Evolutionary conservation across 2,797 vertebrate genomes (phyloP), one percentile per base, ranked within the genome.

Genomic region (Lophius americanus): DNA sequence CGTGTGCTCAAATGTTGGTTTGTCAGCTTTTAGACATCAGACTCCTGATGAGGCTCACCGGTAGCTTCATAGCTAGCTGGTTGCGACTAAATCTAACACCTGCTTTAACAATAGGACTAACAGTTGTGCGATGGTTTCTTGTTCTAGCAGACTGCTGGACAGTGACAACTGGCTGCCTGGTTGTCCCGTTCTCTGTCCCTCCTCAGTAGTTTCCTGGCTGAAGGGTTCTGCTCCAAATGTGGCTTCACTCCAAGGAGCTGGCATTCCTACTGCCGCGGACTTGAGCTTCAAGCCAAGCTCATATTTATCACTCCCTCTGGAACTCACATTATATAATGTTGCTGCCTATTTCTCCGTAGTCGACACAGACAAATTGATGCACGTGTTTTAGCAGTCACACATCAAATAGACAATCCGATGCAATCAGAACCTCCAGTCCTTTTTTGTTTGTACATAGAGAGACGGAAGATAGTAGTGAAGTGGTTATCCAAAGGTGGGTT

Each of bases 271-370:
- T 51, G 62, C 66, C 58, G 32, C 43, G 12, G 60, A 68, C 60
- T 42, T 49, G 47, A 83, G 72, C 76, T 65, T 9, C 64, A 36
- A 72, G 79, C 68, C 68, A 12, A 69, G 68, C 85, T 78, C 86
- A 62, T 76, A 85, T 87, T 84, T 89, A 85, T 81, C 79, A 13
- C 63, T 72, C 81, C 74, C 68, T 53, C 63, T 52, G 75, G 78
- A 71, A 50, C 60, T 74, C 69, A 41, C 11, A 64, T 89, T 85
- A 88, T 79, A 81, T 85, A 86, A 89, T 56, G 73, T 48, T 70
- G 59, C 79, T 63, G 23, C 39, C 55, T 56, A 62, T 64, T 64
- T 69, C 67, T 47, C 13, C 55, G 69, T 37, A 68, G 58, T 42
- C 32, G 42, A 82, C 57, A 70, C 54, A 12, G 59, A 14, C 64